Base-by-base conservation (phyloP, 1,140 invertebrate species). In the Polyergus mexicanus region DNA sequence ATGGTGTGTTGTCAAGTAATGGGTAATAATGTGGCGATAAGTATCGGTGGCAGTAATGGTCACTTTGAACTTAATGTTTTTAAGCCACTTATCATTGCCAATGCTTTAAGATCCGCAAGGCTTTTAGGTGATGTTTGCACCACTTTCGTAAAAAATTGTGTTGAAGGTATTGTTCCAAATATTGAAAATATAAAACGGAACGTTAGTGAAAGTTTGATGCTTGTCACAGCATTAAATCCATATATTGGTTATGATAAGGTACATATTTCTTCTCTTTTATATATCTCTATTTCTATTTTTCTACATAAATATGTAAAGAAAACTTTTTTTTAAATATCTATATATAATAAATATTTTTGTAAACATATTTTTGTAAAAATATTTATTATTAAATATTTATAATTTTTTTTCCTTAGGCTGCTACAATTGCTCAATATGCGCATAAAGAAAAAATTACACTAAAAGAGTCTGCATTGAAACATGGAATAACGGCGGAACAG, bases 1-100 rank as follows among this genome's bases (percentile, higher is more conserved):
- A 99, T 99, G 99, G 97, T 99, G 1, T 98, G 98, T 25, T 98
- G 98, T 47, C 99, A 99, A 95, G 98, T 99, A 35, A 99, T 99
- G 97, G 99, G 99, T 47, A 99, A 99, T 95, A 98, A 99, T 94
- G 98, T 99, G 16, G 99, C 99, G 0, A 97, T 98, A 8, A 98
- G 97, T 1, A 93, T 99, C 56, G 99, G 98, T 60, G 99, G 98
- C 22, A 97, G 98, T 86, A 99, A 99, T 91, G 99, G 99, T 3
- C 99, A 99, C 95, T 99, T 99, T 95, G 99, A 99, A 95, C 96
- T 99, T 7, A 99, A 99, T 95, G 99, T 99, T 0, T 99, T 99
- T 95, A 99, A 99, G 94, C 99, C 99, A 0, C 96, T 99, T 95
- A 99, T 99, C 71, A 98, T 99, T 6, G 96, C 98, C n/a, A 99